Evolutionary conservation across 2,888 invertebrate species (phyloP).

Genomic region (Tridacna gigas): DNA sequence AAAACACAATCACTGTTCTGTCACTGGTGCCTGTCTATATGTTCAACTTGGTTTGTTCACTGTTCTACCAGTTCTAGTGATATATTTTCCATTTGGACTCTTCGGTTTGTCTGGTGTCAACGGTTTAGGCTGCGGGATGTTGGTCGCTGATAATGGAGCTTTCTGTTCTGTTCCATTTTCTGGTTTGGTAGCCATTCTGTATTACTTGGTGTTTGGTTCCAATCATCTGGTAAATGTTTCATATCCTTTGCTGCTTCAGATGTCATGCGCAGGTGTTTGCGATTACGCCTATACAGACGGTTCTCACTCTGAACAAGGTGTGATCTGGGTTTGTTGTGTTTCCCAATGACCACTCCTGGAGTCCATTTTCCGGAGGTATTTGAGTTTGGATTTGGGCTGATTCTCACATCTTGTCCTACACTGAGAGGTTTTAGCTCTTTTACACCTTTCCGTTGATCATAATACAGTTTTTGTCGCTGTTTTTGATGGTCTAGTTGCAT

Average conservation of each 20-base stretch:
- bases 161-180: not conserved
- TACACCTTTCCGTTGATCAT: slow-evolving; percentile 24
- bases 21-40: too few species aligned
- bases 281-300: slow-evolving; percentile 31
- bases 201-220: too few species aligned
- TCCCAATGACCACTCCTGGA: slow-evolving; percentile 27
- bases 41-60: slow-evolving; percentile 11
- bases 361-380: slow-evolving; percentile 15
- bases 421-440: slow-evolving; percentile 10
- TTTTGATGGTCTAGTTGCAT: slow-evolving; percentile 25
- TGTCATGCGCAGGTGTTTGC: slow-evolving; percentile 28
- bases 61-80: slow-evolving; percentile 4
- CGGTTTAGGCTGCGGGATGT: slow-evolving; percentile 2
- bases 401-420: slow-evolving; percentile 6
- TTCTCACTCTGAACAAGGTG: slow-evolving; percentile 24
- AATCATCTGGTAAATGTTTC: not conserved
- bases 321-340: slow-evolving; percentile 36
- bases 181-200: not conserved
- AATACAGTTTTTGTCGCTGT: slow-evolving; percentile 35
- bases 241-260: slow-evolving; percentile 16
- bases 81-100: not conserved
- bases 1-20: too few species aligned
- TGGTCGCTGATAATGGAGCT: not conserved
- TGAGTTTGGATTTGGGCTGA: slow-evolving; percentile 4
- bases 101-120: slow-evolving; percentile 7